Evolutionary conservation across 1,140 invertebrate genomes (phyloP).

Genomic region (Oryctes rhinoceros): DNA sequence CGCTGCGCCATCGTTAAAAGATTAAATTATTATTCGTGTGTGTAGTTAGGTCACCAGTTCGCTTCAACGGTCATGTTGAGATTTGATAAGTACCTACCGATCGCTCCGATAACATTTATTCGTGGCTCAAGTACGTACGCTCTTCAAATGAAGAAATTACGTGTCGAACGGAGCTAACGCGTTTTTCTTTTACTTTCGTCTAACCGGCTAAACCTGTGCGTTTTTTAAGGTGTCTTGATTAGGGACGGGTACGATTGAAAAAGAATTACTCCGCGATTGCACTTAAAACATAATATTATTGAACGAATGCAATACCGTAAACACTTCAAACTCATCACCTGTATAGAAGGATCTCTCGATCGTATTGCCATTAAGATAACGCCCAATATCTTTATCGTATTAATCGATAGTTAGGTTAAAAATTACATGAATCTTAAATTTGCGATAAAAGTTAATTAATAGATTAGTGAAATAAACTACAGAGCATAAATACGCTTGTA

Average conservation of each 20-base stretch:
- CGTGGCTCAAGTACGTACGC: neutral
- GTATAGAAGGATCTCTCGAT: neutral
- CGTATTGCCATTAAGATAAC: too few species aligned
- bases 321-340: neutral
- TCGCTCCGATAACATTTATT: slow-evolving; percentile 4
- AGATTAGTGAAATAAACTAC: too few species aligned
- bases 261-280: too few species aligned
- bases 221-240: neutral
- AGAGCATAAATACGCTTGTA: too few species aligned
- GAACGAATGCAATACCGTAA: neutral
- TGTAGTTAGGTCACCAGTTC: slow-evolving; percentile 14
- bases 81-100: slow-evolving; percentile 5
- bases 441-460: too few species aligned
- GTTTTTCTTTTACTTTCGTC: neutral
- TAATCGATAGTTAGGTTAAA: too few species aligned
- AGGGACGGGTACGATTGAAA: neutral
- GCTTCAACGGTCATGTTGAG: slow-evolving; percentile 14
- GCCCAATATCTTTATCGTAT: too few species aligned
- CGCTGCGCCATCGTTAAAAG: neutral
- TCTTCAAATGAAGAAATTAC: neutral
- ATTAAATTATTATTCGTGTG: neutral
- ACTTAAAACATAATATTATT: neutral
- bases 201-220: neutral
- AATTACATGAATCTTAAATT: too few species aligned
- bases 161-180: too few species aligned